Percentiles rank a stretch among this genome's conserved stretches.
These are phyloP conservation scores for Chlorops oryzae DNA, from an alignment of 1,140 invertebrate genomes.

Conservation along the genomic window DNA sequence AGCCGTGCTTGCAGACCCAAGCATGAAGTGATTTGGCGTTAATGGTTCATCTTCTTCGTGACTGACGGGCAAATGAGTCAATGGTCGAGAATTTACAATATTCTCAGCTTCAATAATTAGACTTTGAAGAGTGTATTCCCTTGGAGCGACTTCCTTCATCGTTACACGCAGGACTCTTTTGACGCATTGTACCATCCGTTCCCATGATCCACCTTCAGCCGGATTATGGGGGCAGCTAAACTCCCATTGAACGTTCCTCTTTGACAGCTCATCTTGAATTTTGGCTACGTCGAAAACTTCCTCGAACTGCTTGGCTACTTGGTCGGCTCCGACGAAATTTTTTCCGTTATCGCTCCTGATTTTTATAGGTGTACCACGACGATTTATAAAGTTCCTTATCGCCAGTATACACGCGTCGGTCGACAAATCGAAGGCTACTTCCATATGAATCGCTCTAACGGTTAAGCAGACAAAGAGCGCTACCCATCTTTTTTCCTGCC, in stretches of 20 bases:
- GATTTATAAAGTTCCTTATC: conserved; percentile 19
- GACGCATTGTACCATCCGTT: conserved; percentile 22
- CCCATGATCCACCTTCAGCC: conserved; percentile 22
- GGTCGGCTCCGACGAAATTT: conserved; percentile 37
- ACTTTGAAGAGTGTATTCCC: conserved; percentile 8
- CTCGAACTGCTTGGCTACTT: conserved; percentile 17
- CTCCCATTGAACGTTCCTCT: conserved; percentile 18
- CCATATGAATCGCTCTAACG: conserved; percentile 18
- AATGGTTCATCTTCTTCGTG: conserved; percentile 24
- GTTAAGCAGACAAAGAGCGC: conserved; percentile 23
- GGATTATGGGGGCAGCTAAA: conserved; percentile 31
- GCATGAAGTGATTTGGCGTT: conserved; percentile 35
- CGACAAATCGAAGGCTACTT: conserved; percentile 13
- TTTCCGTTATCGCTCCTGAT: conserved; percentile 43
- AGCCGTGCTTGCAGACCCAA: conserved; percentile 10
- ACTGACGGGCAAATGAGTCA: conserved; percentile 30
- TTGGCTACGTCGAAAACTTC: background rate
- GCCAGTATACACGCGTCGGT: conserved; percentile 15
- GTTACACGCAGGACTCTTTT: background rate
- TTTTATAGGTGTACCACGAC: conserved; percentile 19
- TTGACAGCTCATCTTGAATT: background rate
- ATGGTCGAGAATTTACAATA: conserved; percentile 31
- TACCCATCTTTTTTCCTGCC: conserved; percentile 22
- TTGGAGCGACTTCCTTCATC: background rate
- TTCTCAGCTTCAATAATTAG: conserved; percentile 29